Evolutionary conservation across 2,888 invertebrate genomes (phyloP).

Genomic region (Caenorhabditis afra): DNA sequence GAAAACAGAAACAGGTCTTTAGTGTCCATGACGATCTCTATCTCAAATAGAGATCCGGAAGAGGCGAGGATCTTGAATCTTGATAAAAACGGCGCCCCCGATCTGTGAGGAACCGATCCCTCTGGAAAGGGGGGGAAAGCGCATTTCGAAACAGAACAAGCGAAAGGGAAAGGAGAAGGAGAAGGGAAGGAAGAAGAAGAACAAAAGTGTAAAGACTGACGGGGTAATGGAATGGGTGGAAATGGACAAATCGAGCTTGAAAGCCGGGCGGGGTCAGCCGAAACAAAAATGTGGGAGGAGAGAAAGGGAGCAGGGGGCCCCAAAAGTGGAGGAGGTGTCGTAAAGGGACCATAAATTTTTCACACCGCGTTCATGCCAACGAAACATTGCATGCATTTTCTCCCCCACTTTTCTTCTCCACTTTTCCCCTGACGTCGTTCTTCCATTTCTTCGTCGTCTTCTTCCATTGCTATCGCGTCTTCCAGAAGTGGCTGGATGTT

Average conservation of each 20-base stretch:
- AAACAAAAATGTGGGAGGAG: not conserved
- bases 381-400: slow-evolving; percentile 50
- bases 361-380: slow-evolving; percentile 18
- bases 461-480: not conserved
- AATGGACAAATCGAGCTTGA: not conserved
- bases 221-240: too few species aligned
- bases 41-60: slow-evolving; percentile 9
- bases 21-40: slow-evolving; percentile 8
- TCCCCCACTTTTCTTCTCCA: not conserved
- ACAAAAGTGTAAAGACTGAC: slow-evolving; percentile 3
- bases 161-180: not conserved
- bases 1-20: slow-evolving; percentile 22
- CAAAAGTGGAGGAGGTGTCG: slow-evolving; percentile 36
- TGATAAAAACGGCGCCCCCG: slow-evolving; percentile 6
- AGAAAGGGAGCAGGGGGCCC: not conserved
- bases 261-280: not conserved
- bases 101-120: not conserved
- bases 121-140: too few species aligned
- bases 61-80: slow-evolving; percentile 14
- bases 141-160: too few species aligned
- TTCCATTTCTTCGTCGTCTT: not conserved
- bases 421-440: not conserved
- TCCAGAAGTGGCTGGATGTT: slow-evolving; percentile 17
- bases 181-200: slow-evolving; percentile 8
- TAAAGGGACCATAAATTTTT: slow-evolving; percentile 47